These are phyloP conservation scores for Synaphobranchus kaupii DNA, from an alignment of 2,797 vertebrate species.

Conservation along the genomic window DNA sequence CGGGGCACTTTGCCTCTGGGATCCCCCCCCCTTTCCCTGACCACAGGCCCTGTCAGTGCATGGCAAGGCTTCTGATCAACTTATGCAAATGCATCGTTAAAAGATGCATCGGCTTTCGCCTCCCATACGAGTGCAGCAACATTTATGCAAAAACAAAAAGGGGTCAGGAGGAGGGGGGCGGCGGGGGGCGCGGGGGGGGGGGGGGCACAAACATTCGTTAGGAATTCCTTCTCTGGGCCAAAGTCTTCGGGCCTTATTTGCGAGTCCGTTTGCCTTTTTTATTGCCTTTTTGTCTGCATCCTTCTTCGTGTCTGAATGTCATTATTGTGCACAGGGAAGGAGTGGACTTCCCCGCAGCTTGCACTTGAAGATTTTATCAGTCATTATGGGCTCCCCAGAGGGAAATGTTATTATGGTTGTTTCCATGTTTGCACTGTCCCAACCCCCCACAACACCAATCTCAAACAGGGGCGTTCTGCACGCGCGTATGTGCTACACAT, in stretches of 20 bases:
- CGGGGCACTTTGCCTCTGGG: conserved; percentile 56
- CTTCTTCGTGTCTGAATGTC: neutral
- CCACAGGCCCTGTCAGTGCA: conserved; percentile 70
- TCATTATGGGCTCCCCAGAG: conserved; percentile 33
- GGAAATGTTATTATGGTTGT: conserved; percentile 33
- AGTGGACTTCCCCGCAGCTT: neutral
- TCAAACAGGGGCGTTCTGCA: neutral
- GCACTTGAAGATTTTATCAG: conserved; percentile 45
- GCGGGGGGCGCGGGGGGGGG: conserved; percentile 59
- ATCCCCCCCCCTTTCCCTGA: conserved; percentile 56
- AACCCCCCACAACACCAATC: neutral
- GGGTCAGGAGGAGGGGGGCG: conserved; percentile 58
- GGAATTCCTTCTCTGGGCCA: conserved; percentile 47
- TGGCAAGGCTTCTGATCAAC: conserved; percentile 73
- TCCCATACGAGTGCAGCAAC: conserved; percentile 69
- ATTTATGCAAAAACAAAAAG: conserved; percentile 63
- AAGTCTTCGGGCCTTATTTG: conserved; percentile 25
- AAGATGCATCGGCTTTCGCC: conserved; percentile 66
- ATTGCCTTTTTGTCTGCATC: conserved; percentile 11
- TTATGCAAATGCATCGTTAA: conserved; percentile 80
- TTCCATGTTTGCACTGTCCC: neutral
- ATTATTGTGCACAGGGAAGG: conserved; percentile 32
- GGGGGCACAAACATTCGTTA: conserved; percentile 63
- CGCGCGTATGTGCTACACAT: neutral
- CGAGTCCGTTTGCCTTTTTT: conserved; percentile 27